A percentile compares a stretch with the other conserved stretches of the same genome.
Conservation (phyloP, 1,140 invertebrate species). For the Panagrolaimus sp. region DNA sequence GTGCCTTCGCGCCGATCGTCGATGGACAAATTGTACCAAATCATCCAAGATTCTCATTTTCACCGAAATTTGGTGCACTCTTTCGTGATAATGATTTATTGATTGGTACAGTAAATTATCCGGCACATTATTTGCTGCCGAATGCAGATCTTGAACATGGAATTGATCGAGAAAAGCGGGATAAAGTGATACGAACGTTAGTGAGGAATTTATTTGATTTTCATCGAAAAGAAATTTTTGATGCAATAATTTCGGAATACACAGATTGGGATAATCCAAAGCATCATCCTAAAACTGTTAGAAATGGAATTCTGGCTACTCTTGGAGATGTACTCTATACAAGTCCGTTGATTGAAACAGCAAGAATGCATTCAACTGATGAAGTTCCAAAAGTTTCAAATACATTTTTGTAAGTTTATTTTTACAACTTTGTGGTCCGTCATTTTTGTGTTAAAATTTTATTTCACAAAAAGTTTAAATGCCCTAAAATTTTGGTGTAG, state of each 20-base stretch:
- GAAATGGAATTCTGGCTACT: slow-evolving; percentile 83
- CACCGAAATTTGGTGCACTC: slow-evolving; percentile 48
- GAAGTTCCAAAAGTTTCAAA: slow-evolving; percentile 60
- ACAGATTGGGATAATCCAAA: slow-evolving; percentile 85
- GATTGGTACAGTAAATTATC: slow-evolving; percentile 82
- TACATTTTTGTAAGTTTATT: slow-evolving; percentile 81
- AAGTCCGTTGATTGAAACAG: slow-evolving; percentile 81
- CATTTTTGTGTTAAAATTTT: not conserved
- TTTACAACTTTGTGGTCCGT: not conserved
- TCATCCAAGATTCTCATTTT: slow-evolving; percentile 55
- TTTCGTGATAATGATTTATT: slow-evolving; percentile 70
- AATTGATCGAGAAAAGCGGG: slow-evolving; percentile 74
- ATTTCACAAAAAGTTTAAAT: slow-evolving; percentile 27
- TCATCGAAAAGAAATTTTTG: slow-evolving; percentile 91
- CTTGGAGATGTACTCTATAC: slow-evolving; percentile 80
- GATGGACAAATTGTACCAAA: slow-evolving; percentile 65
- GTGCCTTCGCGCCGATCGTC: slow-evolving; percentile 68
- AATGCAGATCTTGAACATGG: slow-evolving; percentile 83
- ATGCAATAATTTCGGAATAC: slow-evolving; percentile 92
- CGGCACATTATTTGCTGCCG: slow-evolving; percentile 79
- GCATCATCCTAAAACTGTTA: slow-evolving; percentile 76
- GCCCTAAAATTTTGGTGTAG: too few relatives aligned
- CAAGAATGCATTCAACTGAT: slow-evolving; percentile 74
- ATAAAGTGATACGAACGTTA: slow-evolving; percentile 68
- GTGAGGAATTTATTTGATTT: slow-evolving; percentile 70